Percentiles rank a stretch among this genome's conserved stretches.
phyloP scores from a whole-genome alignment of 2,888 invertebrate genomes.

The Netelia melanura region DNA sequence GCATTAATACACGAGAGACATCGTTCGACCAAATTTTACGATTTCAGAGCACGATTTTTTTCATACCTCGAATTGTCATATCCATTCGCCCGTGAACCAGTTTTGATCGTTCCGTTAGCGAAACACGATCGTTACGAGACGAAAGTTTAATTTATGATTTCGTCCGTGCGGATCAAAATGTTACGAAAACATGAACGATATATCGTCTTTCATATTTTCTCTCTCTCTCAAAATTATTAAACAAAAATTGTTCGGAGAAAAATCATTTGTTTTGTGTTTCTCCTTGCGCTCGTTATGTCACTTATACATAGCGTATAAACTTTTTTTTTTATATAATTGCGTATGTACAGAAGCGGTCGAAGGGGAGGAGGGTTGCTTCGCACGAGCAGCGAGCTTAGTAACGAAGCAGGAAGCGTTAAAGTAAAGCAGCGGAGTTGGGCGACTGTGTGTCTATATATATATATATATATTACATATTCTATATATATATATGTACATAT shows the following conservation, averaged over 20 bases:
- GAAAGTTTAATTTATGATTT: slow-evolving; percentile 7
- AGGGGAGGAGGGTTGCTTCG: slow-evolving; percentile 24
- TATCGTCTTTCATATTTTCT: neutral
- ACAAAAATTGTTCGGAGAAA: neutral
- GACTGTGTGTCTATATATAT: neutral
- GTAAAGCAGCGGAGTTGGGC: slow-evolving; percentile 59
- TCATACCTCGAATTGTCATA: neutral
- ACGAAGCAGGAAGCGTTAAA: slow-evolving; percentile 67
- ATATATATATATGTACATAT: neutral
- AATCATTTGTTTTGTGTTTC: neutral
- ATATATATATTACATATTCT: neutral
- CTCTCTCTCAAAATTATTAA: neutral
- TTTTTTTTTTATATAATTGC: neutral
- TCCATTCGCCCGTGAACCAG: slow-evolving; percentile 26
- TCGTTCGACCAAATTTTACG: slow-evolving; percentile 20
- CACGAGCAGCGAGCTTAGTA: slow-evolving; percentile 62
- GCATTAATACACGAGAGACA: neutral
- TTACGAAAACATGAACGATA: neutral
- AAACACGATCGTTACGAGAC: neutral
- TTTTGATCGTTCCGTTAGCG: slow-evolving; percentile 1
- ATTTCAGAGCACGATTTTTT: slow-evolving; percentile 52
- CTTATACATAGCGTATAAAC: slow-evolving; percentile 13
- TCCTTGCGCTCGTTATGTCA: slow-evolving; percentile 12
- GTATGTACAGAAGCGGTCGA: slow-evolving; percentile 20
- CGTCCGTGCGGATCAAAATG: neutral